Percentiles rank a stretch among this genome's conserved stretches.
Evolutionary conservation across 2,797 vertebrate genomes (phyloP).

Genomic region (Acomys russatus): DNA sequence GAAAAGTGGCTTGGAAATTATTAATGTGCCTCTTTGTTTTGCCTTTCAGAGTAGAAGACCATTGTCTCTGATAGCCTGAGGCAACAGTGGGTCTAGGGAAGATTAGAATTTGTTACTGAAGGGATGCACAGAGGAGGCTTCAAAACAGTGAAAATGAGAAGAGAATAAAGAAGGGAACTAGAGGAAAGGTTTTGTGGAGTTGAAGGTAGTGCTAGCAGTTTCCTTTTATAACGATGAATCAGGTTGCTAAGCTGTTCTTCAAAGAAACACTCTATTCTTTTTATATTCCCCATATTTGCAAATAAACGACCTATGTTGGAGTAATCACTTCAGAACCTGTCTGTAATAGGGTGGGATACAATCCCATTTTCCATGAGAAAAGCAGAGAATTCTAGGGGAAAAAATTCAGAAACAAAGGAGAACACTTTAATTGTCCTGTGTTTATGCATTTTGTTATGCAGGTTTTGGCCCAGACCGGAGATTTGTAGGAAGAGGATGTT

Average conservation of each 20-base stretch:
- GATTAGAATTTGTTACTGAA: conserved; percentile 43
- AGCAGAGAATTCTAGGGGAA: background rate
- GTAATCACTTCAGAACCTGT: background rate
- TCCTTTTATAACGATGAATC: conserved; percentile 41
- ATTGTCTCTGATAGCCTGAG: conserved; percentile 62
- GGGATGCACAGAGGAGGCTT: background rate
- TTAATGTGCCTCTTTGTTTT: conserved; percentile 59
- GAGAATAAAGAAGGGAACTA: background rate
- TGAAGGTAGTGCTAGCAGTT: background rate
- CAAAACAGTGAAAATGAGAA: conserved; percentile 9
- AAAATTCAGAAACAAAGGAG: background rate
- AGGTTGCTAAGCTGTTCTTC: conserved; percentile 12
- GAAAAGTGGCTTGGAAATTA: conserved; percentile 60
- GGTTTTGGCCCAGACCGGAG: background rate
- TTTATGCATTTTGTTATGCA: background rate
- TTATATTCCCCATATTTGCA: conserved; percentile 29
- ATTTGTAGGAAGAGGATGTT: background rate
- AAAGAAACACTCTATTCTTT: conserved; percentile 20
- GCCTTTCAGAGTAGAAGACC: conserved; percentile 51
- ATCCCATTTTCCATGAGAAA: background rate
- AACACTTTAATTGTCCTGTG: background rate
- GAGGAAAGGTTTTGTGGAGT: background rate
- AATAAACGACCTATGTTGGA: conserved; percentile 25
- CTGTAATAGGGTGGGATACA: background rate
- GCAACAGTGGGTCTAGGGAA: conserved; percentile 20